Evolutionary conservation across 2,888 invertebrate genomes (phyloP), one percentile per base, ranked within the genome.

Genomic region (Acanthoscelides obtectus): DNA sequence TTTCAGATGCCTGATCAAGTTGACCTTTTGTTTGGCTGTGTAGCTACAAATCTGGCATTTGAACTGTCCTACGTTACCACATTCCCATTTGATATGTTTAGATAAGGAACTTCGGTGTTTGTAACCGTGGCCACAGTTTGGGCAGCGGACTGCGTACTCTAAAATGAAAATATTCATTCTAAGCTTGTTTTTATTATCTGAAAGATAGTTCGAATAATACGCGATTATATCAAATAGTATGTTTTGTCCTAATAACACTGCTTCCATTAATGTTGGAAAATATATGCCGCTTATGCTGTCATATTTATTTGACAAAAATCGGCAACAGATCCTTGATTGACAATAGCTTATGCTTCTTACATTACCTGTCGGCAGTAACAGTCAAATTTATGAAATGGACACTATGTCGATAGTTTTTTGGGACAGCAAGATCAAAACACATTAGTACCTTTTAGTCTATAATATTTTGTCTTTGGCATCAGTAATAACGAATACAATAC

Each of bases 121-220:
- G 84, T 84, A n/a, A 80, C 79, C 65, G 76, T 79, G 71, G 82
- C 86, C 66, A 88, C 89, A 3, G 81, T 85, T 81, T 83, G 84
- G 75, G 86, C 90, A 74, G 67, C 22, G 22, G 20, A 20, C 22
- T 22, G 67, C 22, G 20, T 22, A 63, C 21, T 25, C 72, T 72
- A 71, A 72, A 72, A 72, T 63, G 22, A 70, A 72, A 67, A 64
- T 4, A 12, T 4, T 45, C 17, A 45, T 1, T 6, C 6, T 5
- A 25, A 25, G 3, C 3, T 68, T 8, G 19, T 67, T 22, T 69
- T n/a, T n/a, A 22, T 20, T 12, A 45, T 68, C 67, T 64, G 68
- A 70, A 70, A 20, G 20, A 8, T 27, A 67, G 19, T 65, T 65
- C 20, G 4, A 20, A 65, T 2, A 20, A 65, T 65, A 65, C 21